Conservation (phyloP, 2,888 invertebrate species). For the Elysia crispata region DNA sequence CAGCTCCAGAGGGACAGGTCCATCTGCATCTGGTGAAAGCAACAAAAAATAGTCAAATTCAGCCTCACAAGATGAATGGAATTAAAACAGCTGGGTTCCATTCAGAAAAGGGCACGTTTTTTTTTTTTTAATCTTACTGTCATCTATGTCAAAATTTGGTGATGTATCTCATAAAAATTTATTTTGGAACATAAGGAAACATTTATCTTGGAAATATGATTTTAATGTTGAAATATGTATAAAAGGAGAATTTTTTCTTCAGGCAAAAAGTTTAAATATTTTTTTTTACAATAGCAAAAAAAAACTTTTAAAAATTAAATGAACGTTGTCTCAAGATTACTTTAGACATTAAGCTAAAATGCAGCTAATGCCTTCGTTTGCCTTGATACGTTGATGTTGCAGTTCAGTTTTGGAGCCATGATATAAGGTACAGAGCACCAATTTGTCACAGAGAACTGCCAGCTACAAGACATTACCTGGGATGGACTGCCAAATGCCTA, state of each 20-base stretch:
- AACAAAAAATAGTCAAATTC: background rate
- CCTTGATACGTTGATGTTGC: slow-evolving; percentile 33
- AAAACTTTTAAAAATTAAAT: too few species aligned
- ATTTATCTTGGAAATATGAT: too few species aligned
- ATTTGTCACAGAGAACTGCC: too few species aligned
- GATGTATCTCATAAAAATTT: too few species aligned
- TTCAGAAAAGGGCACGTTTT: background rate
- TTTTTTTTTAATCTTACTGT: background rate
- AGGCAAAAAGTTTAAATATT: too few species aligned
- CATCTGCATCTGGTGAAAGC: slow-evolving; percentile 82
- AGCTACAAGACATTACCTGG: too few species aligned
- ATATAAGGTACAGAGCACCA: too few species aligned
- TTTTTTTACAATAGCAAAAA: too few species aligned
- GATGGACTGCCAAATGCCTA: too few species aligned
- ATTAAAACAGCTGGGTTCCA: background rate
- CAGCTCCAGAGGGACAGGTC: slow-evolving; percentile 88
- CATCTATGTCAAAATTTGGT: background rate
- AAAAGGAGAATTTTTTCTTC: too few species aligned
- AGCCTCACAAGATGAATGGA: background rate
- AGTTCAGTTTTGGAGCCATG: slow-evolving; percentile 3
- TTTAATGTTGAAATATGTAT: too few species aligned
- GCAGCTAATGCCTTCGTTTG: slow-evolving; percentile 22
- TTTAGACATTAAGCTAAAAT: slow-evolving; percentile 13
- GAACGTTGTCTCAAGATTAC: slow-evolving; percentile 32
- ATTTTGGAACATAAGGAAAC: too few species aligned